Evolutionary conservation across 1,140 invertebrate genomes (phyloP), one percentile per base, ranked within the genome.

Genomic region (Drosophila eugracilis): DNA sequence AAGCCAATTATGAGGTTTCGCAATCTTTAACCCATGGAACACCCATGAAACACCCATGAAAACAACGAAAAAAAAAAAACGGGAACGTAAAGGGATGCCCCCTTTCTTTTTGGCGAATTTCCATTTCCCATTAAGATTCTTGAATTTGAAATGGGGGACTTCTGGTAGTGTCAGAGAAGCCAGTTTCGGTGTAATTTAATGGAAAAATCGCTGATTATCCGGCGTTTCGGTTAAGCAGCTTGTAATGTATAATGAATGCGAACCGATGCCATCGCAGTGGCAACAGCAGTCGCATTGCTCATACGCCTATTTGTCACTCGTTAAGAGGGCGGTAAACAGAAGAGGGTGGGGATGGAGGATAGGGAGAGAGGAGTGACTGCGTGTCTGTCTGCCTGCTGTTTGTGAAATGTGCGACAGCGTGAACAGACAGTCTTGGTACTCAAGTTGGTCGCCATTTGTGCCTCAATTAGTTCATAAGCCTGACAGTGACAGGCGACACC

Each of bases 181-280:
- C 21, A 37, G 36, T 58, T 69, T 80, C 66, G 81, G 77, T 70
- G 78, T 86, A 86, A 86, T 86, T 86, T 86, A 86, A 86, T 86
- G 81, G 81, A 86, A 86, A 78, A 85, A 74, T 55, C 55, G 77
- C 60, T 70, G 58, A 78, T 28, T 57, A 75, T 53, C 34, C 53
- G 15, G 37, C 37, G 44, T 39, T 22, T 21, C 22, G 55, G 37
- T 26, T 44, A 53, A 69, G 32, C 58, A 59, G 34, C 74, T 69
- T 77, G 84, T 77, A 85, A 85, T 86, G 77, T 83, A 85, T 85
- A 81, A 85, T 85, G 58, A 86, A 86, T 86, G 83, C 75, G 62
- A 57, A 45, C 83, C 67, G 57, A 63, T 73, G 70, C 41, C 63
- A 37, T 69, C 48, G 55, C 62, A 32, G 52, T 62, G 63, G 41